Base-by-base conservation (phyloP, 1,140 invertebrate species). In the Helicorthomorpha holstii region DNA sequence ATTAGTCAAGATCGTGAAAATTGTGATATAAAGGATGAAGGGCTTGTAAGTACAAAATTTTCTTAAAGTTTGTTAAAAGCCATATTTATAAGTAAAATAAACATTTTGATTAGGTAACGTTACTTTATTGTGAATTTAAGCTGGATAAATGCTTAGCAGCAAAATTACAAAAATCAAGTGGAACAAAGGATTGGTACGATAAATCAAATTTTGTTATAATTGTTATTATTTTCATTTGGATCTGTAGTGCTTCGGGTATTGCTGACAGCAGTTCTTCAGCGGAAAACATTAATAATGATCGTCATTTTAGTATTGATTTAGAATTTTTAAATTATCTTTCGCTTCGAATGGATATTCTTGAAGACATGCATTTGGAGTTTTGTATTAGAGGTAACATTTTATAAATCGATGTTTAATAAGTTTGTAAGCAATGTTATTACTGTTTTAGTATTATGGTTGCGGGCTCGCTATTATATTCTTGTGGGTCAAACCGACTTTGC, bases 401-500 rank as follows among this genome's bases (percentile, higher is more conserved):
- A 27, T 19, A 50, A 3, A 23, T 50, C 27, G 38, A 27, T 26
- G 12, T 49, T 24, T 45, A 19, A 7, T 21, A 7, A 19, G 43
- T 45, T 7, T 26, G 4, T 24, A 7, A 27, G 4, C 4, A 27
- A 42, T 49, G 12, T 38, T 38, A 26, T 49, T 49, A 7, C 21
- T 38, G 25, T 43, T 24, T 1, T 25, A 19, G 26, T 63, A 10
- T 60, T 57, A 22, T 67, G 64, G 64, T 49, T 66, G 51, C 59
- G 61, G 51, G 61, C 63, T 1, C 58, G 61, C 21, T 58, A 64
- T 50, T 56, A 55, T 10, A 55, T 64, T 43, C 46, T 62, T 10
- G 58, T 60, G 25, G 60, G 57, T 24, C 51, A 65, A 34, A 62
- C 60, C 42, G 61, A 65, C 25, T 55, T 61, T 41, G 64, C 63